Conservation (phyloP, 1,140 invertebrate species). For the Lucilia sericata region DNA sequence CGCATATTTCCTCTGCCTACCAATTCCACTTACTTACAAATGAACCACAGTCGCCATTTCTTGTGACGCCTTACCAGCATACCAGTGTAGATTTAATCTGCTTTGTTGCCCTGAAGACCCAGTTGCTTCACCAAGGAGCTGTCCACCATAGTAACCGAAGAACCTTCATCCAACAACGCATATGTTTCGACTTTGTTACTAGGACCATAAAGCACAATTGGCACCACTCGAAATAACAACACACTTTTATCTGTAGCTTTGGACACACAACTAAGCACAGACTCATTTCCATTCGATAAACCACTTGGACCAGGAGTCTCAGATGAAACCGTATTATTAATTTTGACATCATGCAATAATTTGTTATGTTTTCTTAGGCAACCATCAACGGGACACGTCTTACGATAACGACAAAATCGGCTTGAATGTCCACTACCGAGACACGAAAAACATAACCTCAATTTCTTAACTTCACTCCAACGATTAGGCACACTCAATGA, state of each 20-base stretch:
- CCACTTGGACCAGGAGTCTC: too few species aligned
- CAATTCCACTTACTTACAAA: neutral
- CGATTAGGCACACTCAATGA: too few species aligned
- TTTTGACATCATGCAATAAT: too few species aligned
- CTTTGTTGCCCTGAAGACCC: constrained; percentile 20
- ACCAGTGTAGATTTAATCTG: constrained; percentile 26
- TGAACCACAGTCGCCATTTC: neutral
- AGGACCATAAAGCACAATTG: constrained; percentile 34
- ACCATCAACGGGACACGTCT: too few species aligned
- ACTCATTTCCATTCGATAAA: too few species aligned
- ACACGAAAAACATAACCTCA: too few species aligned
- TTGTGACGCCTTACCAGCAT: neutral
- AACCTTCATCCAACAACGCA: constrained; percentile 52
- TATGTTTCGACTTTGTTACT: constrained; percentile 25
- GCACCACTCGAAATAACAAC: constrained; percentile 47
- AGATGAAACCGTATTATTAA: too few species aligned
- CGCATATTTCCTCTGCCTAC: neutral
- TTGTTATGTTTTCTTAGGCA: too few species aligned
- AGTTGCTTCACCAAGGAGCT: constrained; percentile 32
- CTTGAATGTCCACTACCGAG: too few species aligned
- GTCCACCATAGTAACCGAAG: constrained; percentile 50
- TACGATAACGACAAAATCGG: too few species aligned
- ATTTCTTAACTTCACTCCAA: too few species aligned
- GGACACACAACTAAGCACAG: too few species aligned
- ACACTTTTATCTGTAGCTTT: neutral